Conservation (phyloP, 2,797 vertebrate genomes). For the Enteromius argenteus region DNA sequence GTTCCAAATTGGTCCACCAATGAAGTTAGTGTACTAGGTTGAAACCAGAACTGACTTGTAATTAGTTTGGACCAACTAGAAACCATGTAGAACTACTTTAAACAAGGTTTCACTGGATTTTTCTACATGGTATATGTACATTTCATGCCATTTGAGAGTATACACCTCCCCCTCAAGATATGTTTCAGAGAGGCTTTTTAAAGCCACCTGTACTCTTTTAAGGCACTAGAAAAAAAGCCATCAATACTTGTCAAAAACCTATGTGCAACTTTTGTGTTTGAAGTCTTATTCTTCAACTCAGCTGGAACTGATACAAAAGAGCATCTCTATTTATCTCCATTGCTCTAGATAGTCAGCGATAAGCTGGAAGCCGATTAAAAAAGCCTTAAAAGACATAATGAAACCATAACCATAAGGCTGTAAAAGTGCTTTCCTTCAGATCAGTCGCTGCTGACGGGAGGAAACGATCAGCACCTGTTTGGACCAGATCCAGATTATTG, state of each 20-base stretch:
- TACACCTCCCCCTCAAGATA: constrained; percentile 13
- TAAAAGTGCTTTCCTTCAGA: constrained; percentile 35
- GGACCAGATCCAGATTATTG: constrained; percentile 65
- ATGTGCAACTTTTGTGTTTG: constrained; percentile 36
- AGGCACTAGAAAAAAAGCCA: constrained; percentile 19
- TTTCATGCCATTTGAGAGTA: background rate
- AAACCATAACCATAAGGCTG: constrained; percentile 66
- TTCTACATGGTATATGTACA: background rate
- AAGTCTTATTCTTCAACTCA: constrained; percentile 30
- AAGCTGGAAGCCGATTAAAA: constrained; percentile 69
- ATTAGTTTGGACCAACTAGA: background rate
- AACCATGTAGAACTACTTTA: constrained; percentile 1
- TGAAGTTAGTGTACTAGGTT: constrained; percentile 4
- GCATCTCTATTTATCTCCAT: constrained; percentile 35
- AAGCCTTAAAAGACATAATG: constrained; percentile 66
- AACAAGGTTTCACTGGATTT: background rate
- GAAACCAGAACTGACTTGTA: background rate
- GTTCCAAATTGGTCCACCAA: background rate
- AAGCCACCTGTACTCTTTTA: constrained; percentile 24
- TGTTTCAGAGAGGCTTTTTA: background rate
- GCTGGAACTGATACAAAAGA: constrained; percentile 44
- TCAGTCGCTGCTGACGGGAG: constrained; percentile 52
- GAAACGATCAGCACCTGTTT: constrained; percentile 70
- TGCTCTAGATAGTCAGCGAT: constrained; percentile 38
- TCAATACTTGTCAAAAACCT: constrained; percentile 5